These are phyloP conservation scores for Venusia cambrica DNA, from an alignment of 2,888 invertebrate genomes.

Conservation along the genomic window DNA sequence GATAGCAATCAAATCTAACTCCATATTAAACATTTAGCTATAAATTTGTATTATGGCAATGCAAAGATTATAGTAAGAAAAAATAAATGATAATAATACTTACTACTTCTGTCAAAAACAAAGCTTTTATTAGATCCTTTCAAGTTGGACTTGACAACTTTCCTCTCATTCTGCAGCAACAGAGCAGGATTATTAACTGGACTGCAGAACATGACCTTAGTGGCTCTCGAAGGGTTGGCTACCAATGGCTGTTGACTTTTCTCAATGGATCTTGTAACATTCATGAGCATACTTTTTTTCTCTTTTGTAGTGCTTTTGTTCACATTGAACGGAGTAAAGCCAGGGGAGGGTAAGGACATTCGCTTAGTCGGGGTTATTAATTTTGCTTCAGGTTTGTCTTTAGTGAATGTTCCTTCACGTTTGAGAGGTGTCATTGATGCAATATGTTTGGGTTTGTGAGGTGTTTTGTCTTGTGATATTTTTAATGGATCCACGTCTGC, in stretches of 20 bases:
- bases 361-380: constrained; percentile 44
- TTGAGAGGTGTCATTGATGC: constrained; percentile 44
- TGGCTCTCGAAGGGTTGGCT: constrained; percentile 43
- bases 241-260: constrained; percentile 43
- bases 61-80: neutral
- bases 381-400: constrained; percentile 44
- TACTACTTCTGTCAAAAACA: constrained; percentile 61
- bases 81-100: constrained; percentile 28
- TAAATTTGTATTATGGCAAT: too few species aligned
- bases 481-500: constrained; percentile 50
- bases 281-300: constrained; percentile 48
- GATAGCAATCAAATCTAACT: too few species aligned
- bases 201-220: constrained; percentile 72
- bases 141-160: constrained; percentile 70
- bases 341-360: constrained; percentile 52
- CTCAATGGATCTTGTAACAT: constrained; percentile 64
- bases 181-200: constrained; percentile 52
- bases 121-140: constrained; percentile 76
- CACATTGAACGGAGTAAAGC: constrained; percentile 58
- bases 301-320: constrained; percentile 44
- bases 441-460: constrained; percentile 3
- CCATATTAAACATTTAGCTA: too few species aligned
- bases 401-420: constrained; percentile 70
- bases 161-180: constrained; percentile 49
- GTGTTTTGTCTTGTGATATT: constrained; percentile 4